Evolutionary conservation across 2,113 vertebrate genomes (phyloP).

Genomic region (Anguilla japonica): DNA sequence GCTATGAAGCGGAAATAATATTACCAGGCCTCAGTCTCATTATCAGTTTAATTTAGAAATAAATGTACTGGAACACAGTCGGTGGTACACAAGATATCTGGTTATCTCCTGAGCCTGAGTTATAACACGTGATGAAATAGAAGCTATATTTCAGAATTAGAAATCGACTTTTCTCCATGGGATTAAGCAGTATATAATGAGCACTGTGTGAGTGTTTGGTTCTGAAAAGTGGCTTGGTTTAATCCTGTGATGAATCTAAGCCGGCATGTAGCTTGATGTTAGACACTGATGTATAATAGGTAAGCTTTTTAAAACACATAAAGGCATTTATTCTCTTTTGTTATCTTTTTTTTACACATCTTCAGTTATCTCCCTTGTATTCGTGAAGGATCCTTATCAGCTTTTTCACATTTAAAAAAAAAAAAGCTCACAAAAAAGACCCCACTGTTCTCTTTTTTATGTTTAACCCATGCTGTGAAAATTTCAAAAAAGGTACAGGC

Average conservation of each 20-base stretch:
- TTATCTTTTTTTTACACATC: slow-evolving; percentile 3
- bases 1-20: slow-evolving; percentile 39
- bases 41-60: slow-evolving; percentile 45
- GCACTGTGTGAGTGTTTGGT: neutral
- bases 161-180: neutral
- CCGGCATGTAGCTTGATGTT: neutral
- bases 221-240: neutral
- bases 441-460: neutral
- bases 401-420: slow-evolving; percentile 16
- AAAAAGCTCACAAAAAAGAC: neutral
- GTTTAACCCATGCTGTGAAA: slow-evolving; percentile 15
- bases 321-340: slow-evolving; percentile 2
- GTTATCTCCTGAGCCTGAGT: slow-evolving; percentile 28
- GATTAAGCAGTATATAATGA: neutral
- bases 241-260: neutral
- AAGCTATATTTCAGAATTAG: slow-evolving; percentile 22
- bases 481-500: neutral
- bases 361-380: neutral
- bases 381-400: neutral
- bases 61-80: slow-evolving; percentile 44
- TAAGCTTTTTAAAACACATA: slow-evolving; percentile 2
- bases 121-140: slow-evolving; percentile 18
- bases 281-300: neutral
- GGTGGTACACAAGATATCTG: slow-evolving; percentile 29
- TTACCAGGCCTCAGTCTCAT: slow-evolving; percentile 36